A percentile compares a stretch with the other conserved stretches of the same genome.
Conservation (phyloP, 2,888 invertebrate species). For the Phortica okadai region DNA sequence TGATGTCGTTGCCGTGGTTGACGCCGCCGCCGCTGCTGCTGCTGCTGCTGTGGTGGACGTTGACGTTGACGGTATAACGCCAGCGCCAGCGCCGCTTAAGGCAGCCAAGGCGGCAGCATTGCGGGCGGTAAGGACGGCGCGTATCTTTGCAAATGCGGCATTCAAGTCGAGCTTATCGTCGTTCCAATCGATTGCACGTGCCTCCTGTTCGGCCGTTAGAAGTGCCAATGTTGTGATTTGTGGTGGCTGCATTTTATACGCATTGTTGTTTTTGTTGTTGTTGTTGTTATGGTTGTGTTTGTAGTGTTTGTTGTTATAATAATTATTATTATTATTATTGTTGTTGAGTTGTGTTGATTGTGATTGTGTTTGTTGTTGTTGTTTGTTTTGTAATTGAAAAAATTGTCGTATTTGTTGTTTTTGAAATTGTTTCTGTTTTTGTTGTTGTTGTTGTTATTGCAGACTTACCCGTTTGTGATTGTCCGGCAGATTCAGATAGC, state of each 20-base stretch:
- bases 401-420: background rate
- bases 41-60: slow-evolving; percentile 28
- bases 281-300: background rate
- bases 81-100: slow-evolving; percentile 34
- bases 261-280: background rate
- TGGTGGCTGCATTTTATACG: slow-evolving; percentile 1
- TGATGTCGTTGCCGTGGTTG: slow-evolving; percentile 46
- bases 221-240: slow-evolving; percentile 31
- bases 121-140: slow-evolving; percentile 67
- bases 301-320: background rate
- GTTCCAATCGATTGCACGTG: slow-evolving; percentile 69
- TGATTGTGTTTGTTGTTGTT: background rate
- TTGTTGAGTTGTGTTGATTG: background rate
- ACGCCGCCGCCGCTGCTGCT: slow-evolving; percentile 24
- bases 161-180: slow-evolving; percentile 70
- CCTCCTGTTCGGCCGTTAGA: slow-evolving; percentile 69
- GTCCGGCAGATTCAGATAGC: slow-evolving; percentile 97
- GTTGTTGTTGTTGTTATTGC: background rate
- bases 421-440: background rate
- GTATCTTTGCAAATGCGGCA: slow-evolving; percentile 70
- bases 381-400: background rate
- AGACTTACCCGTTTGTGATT: slow-evolving; percentile 98
- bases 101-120: slow-evolving; percentile 63
- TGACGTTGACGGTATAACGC: slow-evolving; percentile 20
- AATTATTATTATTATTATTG: background rate